These are phyloP conservation scores for Adineta ricciae DNA, from an alignment of 2,888 invertebrate genomes.

Conservation along the genomic window DNA sequence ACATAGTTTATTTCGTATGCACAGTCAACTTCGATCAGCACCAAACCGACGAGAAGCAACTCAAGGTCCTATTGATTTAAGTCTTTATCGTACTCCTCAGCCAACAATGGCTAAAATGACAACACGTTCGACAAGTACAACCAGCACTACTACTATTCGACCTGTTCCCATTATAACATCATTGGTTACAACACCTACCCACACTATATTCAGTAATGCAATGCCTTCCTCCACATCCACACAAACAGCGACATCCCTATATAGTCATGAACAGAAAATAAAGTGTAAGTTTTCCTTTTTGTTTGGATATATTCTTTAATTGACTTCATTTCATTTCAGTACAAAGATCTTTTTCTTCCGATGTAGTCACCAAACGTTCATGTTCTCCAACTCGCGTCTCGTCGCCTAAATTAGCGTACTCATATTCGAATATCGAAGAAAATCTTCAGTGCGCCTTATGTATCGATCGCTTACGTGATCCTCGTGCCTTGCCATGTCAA, in stretches of 20 bases:
- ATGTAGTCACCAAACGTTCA: background rate
- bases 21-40: background rate
- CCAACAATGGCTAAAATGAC: background rate
- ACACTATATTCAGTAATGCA: background rate
- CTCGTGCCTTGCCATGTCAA: slow-evolving; percentile 16
- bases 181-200: background rate
- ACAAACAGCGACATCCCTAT: background rate
- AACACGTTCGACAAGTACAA: background rate
- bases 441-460: background rate
- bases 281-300: background rate
- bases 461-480: slow-evolving; percentile 10
- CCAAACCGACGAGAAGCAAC: background rate
- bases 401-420: background rate
- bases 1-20: background rate
- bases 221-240: background rate
- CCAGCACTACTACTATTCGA: background rate
- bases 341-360: background rate
- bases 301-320: no score
- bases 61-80: background rate
- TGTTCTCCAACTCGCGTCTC: background rate
- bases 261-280: background rate
- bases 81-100: background rate
- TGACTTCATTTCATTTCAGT: background rate
- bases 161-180: background rate
- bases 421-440: background rate